These are phyloP conservation scores for Paedocypris sp. DNA, from an alignment of 2,113 vertebrate species.

Conservation along the genomic window DNA sequence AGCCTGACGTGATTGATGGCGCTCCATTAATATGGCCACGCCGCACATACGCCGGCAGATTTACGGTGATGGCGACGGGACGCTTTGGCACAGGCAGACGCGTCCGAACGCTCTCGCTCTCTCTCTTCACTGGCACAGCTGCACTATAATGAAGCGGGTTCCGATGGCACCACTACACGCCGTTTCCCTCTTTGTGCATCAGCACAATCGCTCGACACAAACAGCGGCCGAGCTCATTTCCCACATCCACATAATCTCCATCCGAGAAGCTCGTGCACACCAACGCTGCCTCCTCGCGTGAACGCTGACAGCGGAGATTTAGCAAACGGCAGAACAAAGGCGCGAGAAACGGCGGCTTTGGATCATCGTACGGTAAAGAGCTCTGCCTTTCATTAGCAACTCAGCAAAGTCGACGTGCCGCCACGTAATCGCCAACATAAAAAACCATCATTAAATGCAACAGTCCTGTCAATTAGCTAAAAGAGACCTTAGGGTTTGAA, in stretches of 20 bases:
- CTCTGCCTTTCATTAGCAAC: conserved; percentile 28
- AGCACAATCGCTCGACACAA: conserved; percentile 10
- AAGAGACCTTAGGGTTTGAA: neutral
- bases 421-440: neutral
- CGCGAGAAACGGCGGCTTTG: conserved; percentile 25
- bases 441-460: conserved; percentile 3
- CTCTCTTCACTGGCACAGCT: conserved; percentile 15
- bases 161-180: neutral
- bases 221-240: conserved; percentile 13
- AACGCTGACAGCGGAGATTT: conserved; percentile 15
- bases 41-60: conserved; percentile 31
- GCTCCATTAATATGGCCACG: conserved; percentile 28
- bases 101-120: neutral
- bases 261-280: neutral
- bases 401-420: conserved; percentile 23
- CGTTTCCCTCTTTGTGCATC: conserved; percentile 6
- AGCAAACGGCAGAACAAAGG: conserved; percentile 23
- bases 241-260: conserved; percentile 5
- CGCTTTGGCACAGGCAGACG: conserved; percentile 23
- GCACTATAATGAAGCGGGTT: conserved; percentile 27
- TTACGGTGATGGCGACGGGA: conserved; percentile 22
- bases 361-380: conserved; percentile 19
- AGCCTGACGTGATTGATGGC: conserved; percentile 28
- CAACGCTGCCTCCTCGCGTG: neutral
- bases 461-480: neutral